Conservation (phyloP, 2,113 vertebrate species). For the Perca fluviatilis region DNA sequence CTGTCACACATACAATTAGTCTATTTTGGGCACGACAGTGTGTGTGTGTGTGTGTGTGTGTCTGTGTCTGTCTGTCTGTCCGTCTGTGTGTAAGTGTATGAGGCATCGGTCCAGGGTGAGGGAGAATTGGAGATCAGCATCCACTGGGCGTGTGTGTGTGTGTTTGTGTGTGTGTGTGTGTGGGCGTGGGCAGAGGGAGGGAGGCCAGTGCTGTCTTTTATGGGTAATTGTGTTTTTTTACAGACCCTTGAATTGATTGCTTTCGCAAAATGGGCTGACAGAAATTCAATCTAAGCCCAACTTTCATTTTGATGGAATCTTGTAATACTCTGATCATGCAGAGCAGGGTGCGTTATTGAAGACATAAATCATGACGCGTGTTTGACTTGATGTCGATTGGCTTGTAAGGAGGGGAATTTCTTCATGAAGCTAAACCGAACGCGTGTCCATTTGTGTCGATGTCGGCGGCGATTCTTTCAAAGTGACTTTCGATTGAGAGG, state of each 20-base stretch:
- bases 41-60: constrained; percentile 15
- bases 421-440: not conserved
- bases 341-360: constrained; percentile 46
- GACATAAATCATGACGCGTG: constrained; percentile 27
- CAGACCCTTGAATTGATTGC: constrained; percentile 60
- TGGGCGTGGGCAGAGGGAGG: not conserved
- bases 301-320: constrained; percentile 60
- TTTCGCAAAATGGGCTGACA: constrained; percentile 60
- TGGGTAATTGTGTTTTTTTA: constrained; percentile 57
- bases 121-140: too few relatives aligned
- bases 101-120: not conserved
- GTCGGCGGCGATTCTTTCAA: not conserved
- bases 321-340: constrained; percentile 47
- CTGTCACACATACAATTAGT: constrained; percentile 6
- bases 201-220: constrained; percentile 48
- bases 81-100: not conserved
- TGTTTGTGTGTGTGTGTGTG: not conserved
- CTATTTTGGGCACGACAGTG: not conserved
- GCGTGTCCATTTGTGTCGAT: not conserved
- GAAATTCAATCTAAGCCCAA: constrained; percentile 43
- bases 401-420: constrained; percentile 9
- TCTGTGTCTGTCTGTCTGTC: not conserved
- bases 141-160: constrained; percentile 5
- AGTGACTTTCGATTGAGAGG: constrained; percentile 16
- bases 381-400: constrained; percentile 45